A percentile compares a stretch with the other conserved stretches of the same genome.
Conservation (phyloP, 2,797 vertebrate genomes). For the Ctenochaetus hawaiiensis region DNA sequence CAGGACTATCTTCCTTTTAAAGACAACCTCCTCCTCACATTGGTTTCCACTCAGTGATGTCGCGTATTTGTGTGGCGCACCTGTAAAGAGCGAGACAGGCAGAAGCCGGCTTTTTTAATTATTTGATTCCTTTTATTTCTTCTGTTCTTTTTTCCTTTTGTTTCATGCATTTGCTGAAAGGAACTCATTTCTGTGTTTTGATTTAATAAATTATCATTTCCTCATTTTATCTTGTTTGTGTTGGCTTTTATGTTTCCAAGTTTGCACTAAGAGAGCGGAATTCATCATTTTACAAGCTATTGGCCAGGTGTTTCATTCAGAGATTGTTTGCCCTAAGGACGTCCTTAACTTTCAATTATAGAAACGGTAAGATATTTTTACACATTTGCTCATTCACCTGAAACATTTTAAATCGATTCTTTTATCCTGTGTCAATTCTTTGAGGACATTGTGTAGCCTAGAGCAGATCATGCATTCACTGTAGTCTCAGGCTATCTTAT, state of each 20-base stretch:
- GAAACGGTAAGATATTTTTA: conserved; percentile 87
- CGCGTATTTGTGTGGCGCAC: conserved; percentile 89
- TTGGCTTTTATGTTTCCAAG: conserved; percentile 85
- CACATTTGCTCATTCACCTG: conserved; percentile 77
- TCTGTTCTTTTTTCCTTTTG: conserved; percentile 85
- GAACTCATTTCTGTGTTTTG: conserved; percentile 83
- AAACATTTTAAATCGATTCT: conserved; percentile 50
- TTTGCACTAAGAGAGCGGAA: conserved; percentile 81
- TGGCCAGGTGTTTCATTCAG: conserved; percentile 84
- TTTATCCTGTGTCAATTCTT: conserved; percentile 43
- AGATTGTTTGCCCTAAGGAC: conserved; percentile 86
- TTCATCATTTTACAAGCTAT: conserved; percentile 78
- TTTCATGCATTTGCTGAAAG: conserved; percentile 82
- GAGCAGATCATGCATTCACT: conserved; percentile 51
- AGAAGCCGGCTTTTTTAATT: conserved; percentile 87
- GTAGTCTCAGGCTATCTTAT: conserved; percentile 37
- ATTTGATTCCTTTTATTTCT: conserved; percentile 90
- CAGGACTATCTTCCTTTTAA: conserved; percentile 91
- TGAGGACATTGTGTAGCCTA: conserved; percentile 43
- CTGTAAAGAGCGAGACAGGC: conserved; percentile 91
- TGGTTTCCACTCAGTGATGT: conserved; percentile 90
- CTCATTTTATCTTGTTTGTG: conserved; percentile 85
- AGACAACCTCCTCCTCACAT: conserved; percentile 87
- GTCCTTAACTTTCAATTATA: conserved; percentile 87
- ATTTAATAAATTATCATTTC: conserved; percentile 89